Evolutionary conservation across 2,888 invertebrate species (phyloP), one percentile per base, ranked within the genome.

Genomic region (Agonopterix alstromeriana): DNA sequence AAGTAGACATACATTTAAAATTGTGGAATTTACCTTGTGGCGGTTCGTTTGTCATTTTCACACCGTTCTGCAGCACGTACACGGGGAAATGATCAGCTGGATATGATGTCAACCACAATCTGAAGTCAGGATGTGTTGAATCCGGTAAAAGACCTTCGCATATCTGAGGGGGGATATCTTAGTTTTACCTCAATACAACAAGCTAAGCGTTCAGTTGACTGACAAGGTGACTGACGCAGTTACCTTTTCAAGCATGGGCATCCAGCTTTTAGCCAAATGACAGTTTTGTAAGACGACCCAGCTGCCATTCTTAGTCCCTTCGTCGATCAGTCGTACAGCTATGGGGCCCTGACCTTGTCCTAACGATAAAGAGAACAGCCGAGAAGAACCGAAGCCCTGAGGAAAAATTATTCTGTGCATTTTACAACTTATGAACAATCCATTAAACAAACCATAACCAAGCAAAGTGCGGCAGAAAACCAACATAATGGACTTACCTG

Each of bases 201-300:
- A 27, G 5, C 27, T 27, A 27, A 27, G 27, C 27, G 1, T 27
- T 27, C 27, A 27, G 27, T 27, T 5, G 7, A 5, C 27, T 27
- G 7, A n/a, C n/a, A n/a, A n/a, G n/a, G n/a, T n/a, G n/a, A 27
- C 27, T 27, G 5, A 27, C 27, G 27, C 27, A 27, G 27, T 38
- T 38, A 94, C 95, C 89, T 93, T 95, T 82, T 98, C 98, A 55
- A 98, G 82, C 45, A 93, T 92, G 0, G 95, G 93, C 98, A 98
- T 98, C 92, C 97, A 98, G 67, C 97, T 97, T 64, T 96, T 95
- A 0, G 98, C 98, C 64, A 98, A 87, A 73, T 98, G 98, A 70
- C 98, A 98, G 81, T 98, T 98, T 86, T 98, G 98, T 48, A 98
- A 82, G 11, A 98, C 93, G 0, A 98, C 96, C 98, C 98, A 98